Conservation (phyloP, 2,113 vertebrate genomes). For the Sylvia atricapilla region DNA sequence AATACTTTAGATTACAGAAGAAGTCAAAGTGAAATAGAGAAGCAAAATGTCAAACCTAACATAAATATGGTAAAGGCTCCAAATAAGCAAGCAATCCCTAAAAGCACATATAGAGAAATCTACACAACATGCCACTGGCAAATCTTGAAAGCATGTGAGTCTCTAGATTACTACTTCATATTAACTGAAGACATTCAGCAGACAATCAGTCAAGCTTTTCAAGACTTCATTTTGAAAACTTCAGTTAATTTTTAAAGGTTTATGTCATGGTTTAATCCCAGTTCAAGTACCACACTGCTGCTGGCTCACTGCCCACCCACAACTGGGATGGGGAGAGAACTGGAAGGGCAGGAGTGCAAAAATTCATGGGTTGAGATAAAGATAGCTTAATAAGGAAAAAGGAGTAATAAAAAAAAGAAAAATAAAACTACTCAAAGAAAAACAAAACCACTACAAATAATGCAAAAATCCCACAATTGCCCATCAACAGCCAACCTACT, state of each 20-base stretch:
- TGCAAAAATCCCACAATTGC: neutral
- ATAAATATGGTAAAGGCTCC: neutral
- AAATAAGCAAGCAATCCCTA: neutral
- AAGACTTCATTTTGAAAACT: neutral
- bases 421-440: neutral
- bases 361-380: neutral
- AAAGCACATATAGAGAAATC: rapidly evolving
- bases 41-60: neutral
- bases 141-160: neutral
- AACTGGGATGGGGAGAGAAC: neutral
- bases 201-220: neutral
- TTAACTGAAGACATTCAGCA: neutral
- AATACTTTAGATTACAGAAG: neutral
- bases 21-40: neutral
- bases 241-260: neutral
- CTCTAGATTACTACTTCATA: neutral
- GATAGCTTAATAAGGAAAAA: neutral
- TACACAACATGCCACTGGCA: neutral
- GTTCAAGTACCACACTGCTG: rapidly evolving
- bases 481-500: rapidly evolving
- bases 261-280: neutral
- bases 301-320: neutral
- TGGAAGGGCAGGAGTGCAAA: neutral
- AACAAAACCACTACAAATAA: neutral
- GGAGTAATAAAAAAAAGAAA: neutral